These are phyloP conservation scores for Drosophila kepulauana DNA, from an alignment of 1,140 invertebrate genomes.

Conservation along the genomic window DNA sequence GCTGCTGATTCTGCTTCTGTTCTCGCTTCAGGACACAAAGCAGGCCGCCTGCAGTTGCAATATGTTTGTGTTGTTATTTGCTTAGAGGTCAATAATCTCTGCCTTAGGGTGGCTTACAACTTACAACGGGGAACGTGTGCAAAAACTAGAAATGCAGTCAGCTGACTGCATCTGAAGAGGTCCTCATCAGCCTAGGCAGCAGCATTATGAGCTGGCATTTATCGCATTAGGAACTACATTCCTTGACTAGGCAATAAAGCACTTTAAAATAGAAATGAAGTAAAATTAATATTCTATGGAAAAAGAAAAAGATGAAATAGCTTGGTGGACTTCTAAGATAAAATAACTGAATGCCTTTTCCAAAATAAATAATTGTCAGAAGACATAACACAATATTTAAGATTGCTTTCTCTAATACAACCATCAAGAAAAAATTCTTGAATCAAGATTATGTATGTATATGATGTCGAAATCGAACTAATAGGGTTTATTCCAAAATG, in stretches of 20 bases:
- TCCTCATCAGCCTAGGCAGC: neutral
- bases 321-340: too few species aligned
- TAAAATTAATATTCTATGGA: neutral
- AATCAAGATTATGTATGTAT: too few species aligned
- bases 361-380: too few species aligned
- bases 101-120: slow-evolving; percentile 50
- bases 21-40: slow-evolving; percentile 42
- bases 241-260: neutral
- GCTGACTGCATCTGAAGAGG: slow-evolving; percentile 6
- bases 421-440: too few species aligned
- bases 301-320: too few species aligned
- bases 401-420: too few species aligned
- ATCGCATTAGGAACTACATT: neutral
- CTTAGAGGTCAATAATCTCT: slow-evolving; percentile 76
- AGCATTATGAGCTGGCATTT: slow-evolving; percentile 2
- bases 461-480: too few species aligned
- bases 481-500: too few species aligned
- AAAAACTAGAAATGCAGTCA: slow-evolving; percentile 2
- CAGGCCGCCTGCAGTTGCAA: slow-evolving; percentile 39
- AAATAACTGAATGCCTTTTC: too few species aligned
- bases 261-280: neutral
- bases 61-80: slow-evolving; percentile 56
- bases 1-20: slow-evolving; percentile 16
- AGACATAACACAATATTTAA: too few species aligned
- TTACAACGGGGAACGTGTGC: slow-evolving; percentile 2